Evolutionary conservation across 2,113 vertebrate species (phyloP).

Genomic region (Malaclemys terrapin): DNA sequence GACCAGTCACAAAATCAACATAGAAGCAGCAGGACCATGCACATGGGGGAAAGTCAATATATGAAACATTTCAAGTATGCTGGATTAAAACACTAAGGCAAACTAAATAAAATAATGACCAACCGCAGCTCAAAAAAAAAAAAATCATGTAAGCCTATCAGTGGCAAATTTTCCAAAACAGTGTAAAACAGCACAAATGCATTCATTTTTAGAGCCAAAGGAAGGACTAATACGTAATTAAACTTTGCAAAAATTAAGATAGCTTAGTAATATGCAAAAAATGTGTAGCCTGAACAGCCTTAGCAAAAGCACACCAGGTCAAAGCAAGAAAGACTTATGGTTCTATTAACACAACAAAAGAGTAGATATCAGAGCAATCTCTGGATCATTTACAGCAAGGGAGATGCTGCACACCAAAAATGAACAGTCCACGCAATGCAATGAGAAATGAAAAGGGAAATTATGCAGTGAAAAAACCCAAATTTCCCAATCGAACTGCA

Average conservation of each 20-base stretch:
- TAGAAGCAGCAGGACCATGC: background rate
- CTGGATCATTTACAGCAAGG: conserved; percentile 58
- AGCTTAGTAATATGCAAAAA: background rate
- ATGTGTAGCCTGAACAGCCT: conserved; percentile 14
- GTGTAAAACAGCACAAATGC: background rate
- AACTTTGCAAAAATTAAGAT: conserved; percentile 8
- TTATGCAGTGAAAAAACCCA: conserved; percentile 14
- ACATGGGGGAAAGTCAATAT: conserved; percentile 16
- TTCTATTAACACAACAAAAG: conserved; percentile 64
- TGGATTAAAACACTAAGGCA: conserved; percentile 26
- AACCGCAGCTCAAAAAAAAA: background rate
- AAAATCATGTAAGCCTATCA: background rate
- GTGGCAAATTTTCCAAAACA: background rate
- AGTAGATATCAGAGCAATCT: conserved; percentile 59
- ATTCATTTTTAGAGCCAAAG: background rate
- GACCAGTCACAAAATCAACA: conserved; percentile 40
- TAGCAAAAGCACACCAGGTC: conserved; percentile 59
- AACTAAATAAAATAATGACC: conserved; percentile 14
- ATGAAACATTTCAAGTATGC: background rate
- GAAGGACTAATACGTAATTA: conserved; percentile 36
- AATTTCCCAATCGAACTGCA: conserved; percentile 46
- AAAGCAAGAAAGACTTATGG: conserved; percentile 29
- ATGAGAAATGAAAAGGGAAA: background rate
- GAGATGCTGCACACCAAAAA: conserved; percentile 42
- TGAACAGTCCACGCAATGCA: background rate